phyloP scores from a whole-genome alignment of 2,113 vertebrate genomes.

The Agapornis roseicollis region DNA sequence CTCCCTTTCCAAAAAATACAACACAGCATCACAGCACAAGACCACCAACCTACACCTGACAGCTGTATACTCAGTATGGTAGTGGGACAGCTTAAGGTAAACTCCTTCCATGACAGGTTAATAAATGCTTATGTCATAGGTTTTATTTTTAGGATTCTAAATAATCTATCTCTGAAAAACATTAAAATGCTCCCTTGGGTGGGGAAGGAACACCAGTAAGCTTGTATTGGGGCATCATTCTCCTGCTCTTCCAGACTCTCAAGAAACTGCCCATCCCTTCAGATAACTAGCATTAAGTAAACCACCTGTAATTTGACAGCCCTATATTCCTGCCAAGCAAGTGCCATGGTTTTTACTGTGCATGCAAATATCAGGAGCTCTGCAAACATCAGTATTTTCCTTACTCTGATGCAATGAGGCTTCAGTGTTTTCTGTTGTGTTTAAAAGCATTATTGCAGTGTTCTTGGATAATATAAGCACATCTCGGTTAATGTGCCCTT shows the following conservation, averaged over 20 bases:
- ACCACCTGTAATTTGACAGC: background rate
- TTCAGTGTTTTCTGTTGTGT: background rate
- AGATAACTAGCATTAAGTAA: background rate
- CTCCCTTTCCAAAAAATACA: constrained; percentile 98
- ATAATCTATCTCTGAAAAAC: background rate
- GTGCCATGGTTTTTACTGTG: background rate
- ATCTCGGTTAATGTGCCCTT: background rate
- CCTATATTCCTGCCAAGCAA: background rate
- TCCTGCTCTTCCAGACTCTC: background rate
- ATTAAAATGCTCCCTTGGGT: background rate
- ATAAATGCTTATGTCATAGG: background rate
- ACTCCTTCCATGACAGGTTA: constrained; percentile 2
- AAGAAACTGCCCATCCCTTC: background rate
- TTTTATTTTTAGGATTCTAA: background rate
- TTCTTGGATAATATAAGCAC: background rate
- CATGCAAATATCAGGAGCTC: background rate
- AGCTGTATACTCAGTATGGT: constrained; percentile 98
- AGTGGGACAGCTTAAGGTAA: constrained; percentile 98
- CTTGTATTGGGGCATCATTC: background rate
- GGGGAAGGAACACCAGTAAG: background rate
- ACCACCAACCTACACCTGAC: constrained; percentile 98
- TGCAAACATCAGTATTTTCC: background rate
- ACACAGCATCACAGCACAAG: constrained; percentile 97
- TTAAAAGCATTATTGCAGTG: background rate
- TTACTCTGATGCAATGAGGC: background rate